A percentile compares a stretch with the other conserved stretches of the same genome.
Conservation (phyloP, 2,888 invertebrate species). For the Sicus ferrugineus region DNA sequence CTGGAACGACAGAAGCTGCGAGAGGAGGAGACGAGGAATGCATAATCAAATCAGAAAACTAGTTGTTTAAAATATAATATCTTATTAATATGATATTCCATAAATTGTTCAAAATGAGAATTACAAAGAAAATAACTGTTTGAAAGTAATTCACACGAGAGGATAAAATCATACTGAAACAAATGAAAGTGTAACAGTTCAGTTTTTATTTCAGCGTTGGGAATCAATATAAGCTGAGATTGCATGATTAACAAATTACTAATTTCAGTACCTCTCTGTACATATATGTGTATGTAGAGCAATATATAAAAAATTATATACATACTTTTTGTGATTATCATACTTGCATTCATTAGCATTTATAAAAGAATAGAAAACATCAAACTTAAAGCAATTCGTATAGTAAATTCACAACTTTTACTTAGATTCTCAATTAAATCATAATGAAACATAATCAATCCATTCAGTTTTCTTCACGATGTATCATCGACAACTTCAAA, state of each 20-base stretch:
- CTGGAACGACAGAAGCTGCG: constrained; percentile 28
- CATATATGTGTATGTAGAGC: background rate
- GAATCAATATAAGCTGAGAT: no score
- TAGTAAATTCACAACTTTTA: constrained; percentile 9
- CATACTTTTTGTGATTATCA: background rate
- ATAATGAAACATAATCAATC: no score
- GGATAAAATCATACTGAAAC: no score
- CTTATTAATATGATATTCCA: no score
- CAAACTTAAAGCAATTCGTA: background rate
- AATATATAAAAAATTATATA: background rate
- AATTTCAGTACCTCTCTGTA: constrained; percentile 27
- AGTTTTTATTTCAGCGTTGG: background rate
- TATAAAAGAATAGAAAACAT: constrained; percentile 1
- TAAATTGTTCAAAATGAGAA: background rate
- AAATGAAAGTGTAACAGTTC: no score
- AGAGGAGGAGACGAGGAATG: constrained; percentile 43
- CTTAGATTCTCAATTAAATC: constrained; percentile 6
- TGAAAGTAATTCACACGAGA: no score
- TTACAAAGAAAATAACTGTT: background rate
- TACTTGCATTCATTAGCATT: constrained; percentile 6
- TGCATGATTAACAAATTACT: no score
- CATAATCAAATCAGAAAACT: no score
- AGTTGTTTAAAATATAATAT: no score
- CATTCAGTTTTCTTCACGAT: no score
- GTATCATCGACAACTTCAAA: constrained; percentile 65